Evolutionary conservation across 1,140 invertebrate genomes (phyloP).

Genomic region (Nautilus pompilius): DNA sequence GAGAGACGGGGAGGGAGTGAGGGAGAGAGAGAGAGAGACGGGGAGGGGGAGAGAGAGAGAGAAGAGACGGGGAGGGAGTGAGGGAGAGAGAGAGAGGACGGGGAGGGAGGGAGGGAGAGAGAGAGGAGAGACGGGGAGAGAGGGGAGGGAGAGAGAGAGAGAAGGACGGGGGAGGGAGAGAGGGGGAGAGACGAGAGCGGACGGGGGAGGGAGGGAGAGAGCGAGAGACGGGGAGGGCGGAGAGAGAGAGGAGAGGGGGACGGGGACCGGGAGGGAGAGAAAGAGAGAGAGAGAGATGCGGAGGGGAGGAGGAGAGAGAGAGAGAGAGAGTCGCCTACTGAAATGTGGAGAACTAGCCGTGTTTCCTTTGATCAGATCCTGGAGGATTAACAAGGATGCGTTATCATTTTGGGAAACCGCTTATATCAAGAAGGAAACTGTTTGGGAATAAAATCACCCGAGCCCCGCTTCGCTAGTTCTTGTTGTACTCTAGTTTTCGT

Average conservation of each 20-base stretch:
- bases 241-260: neutral
- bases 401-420: too few species aligned
- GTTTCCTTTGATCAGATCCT: too few species aligned
- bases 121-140: neutral
- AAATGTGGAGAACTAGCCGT: too few species aligned
- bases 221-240: neutral
- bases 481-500: too few species aligned
- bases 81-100: neutral
- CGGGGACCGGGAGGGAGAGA: slow-evolving; percentile 1
- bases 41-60: too few species aligned
- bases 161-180: neutral
- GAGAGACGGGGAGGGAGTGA: too few species aligned
- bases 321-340: slow-evolving; percentile 11
- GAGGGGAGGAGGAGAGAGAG: slow-evolving; percentile 6
- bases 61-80: too few species aligned
- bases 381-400: too few species aligned
- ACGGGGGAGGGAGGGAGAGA: neutral
- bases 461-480: too few species aligned
- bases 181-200: neutral
- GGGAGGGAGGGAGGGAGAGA: neutral
- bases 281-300: slow-evolving; percentile 1
- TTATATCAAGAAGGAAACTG: too few species aligned
- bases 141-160: neutral
- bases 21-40: too few species aligned
- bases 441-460: too few species aligned